Percentiles rank a stretch among this genome's conserved stretches.
phyloP scores from a whole-genome alignment of 1,140 invertebrate genomes.

The Anthonomus grandis region DNA sequence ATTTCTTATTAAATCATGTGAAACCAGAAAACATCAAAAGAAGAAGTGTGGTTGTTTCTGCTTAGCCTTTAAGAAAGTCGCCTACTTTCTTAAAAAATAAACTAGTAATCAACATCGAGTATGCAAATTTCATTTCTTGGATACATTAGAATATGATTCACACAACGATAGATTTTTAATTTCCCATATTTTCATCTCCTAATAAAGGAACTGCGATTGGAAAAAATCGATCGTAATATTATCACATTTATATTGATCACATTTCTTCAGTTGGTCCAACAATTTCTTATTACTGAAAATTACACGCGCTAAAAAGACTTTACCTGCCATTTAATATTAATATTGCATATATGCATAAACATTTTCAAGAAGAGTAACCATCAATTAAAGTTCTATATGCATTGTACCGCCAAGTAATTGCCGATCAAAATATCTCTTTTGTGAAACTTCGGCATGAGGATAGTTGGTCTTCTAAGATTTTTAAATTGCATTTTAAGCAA shows the following conservation, averaged over 20 bases:
- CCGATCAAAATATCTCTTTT: slow-evolving; percentile 21
- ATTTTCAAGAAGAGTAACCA: slow-evolving; percentile 16
- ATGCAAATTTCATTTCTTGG: not conserved
- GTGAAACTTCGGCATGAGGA: slow-evolving; percentile 23
- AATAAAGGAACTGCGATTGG: not conserved
- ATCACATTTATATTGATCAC: not conserved
- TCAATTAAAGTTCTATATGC: slow-evolving; percentile 13
- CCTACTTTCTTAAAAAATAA: too few relatives aligned
- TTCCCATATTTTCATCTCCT: not conserved
- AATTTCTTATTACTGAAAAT: slow-evolving; percentile 15
- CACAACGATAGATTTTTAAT: not conserved
- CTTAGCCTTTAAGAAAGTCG: not conserved
- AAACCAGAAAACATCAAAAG: not conserved
- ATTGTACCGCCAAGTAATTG: slow-evolving; percentile 20
- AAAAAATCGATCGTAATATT: not conserved
- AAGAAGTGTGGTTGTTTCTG: not conserved
- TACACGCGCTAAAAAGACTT: slow-evolving; percentile 8
- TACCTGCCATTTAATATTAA: slow-evolving; percentile 22
- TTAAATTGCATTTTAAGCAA: slow-evolving; percentile 18
- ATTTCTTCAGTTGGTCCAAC: too few relatives aligned
- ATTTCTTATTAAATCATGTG: not conserved
- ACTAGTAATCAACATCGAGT: too few relatives aligned
- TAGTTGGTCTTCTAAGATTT: slow-evolving; percentile 19
- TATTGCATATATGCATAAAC: slow-evolving; percentile 11
- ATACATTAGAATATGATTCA: not conserved